Percentiles rank a stretch among this genome's conserved stretches.
Evolutionary conservation across 2,113 vertebrate species (phyloP).

Genomic region (Antechinus flavipes): DNA sequence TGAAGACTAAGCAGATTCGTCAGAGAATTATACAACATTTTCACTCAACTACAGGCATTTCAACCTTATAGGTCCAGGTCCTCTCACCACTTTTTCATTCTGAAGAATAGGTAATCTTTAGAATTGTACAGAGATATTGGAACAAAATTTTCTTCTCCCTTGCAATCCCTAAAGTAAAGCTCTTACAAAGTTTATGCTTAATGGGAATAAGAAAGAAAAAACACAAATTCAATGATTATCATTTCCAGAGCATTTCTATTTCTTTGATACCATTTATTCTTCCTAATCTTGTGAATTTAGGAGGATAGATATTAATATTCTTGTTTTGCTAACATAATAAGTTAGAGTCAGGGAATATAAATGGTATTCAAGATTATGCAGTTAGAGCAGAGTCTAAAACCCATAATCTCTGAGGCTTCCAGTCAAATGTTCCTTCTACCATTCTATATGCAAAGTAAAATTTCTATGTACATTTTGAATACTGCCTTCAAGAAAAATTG

Average conservation of each 20-base stretch:
- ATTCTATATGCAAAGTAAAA: neutral
- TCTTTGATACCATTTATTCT: neutral
- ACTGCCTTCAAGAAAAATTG: neutral
- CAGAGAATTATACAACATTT: conserved; percentile 74
- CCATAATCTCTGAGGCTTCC: neutral
- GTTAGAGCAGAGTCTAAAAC: neutral
- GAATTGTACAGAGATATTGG: conserved; percentile 23
- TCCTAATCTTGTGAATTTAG: neutral
- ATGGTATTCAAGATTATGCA: neutral
- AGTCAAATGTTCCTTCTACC: neutral
- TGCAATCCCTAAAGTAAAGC: neutral
- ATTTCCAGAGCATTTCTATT: neutral
- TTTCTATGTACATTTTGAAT: neutral
- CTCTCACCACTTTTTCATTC: conserved; percentile 5
- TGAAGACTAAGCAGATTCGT: conserved; percentile 76
- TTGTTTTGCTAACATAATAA: neutral
- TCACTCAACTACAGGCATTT: conserved; percentile 1
- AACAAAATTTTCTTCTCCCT: neutral
- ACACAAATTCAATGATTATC: neutral
- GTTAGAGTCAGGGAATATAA: neutral
- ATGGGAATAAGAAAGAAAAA: neutral
- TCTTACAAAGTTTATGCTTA: neutral
- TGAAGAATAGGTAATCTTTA: neutral
- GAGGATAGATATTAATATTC: neutral
- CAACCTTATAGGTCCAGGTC: conserved; percentile 35